These are phyloP conservation scores for Esox niger DNA, from an alignment of 2,113 vertebrate species.

Conservation along the genomic window DNA sequence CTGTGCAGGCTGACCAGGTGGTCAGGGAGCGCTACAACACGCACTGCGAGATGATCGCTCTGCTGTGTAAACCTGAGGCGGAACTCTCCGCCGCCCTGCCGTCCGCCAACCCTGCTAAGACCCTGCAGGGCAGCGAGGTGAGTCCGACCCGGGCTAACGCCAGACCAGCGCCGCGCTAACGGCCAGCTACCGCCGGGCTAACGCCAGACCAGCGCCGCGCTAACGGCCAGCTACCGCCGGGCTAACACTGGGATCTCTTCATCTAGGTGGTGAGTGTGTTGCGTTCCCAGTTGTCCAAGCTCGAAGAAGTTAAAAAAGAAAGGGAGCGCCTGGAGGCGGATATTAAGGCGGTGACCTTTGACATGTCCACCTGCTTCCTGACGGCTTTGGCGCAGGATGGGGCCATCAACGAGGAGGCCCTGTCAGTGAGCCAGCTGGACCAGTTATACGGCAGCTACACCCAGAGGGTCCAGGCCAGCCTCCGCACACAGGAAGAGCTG, in stretches of 20 bases:
- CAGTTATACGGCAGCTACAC: conserved; percentile 85
- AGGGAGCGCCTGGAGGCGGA: conserved; percentile 89
- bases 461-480: conserved; percentile 83
- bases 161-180: too few species aligned
- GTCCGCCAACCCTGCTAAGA: conserved; percentile 94
- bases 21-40: conserved; percentile 87
- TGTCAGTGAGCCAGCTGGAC: conserved; percentile 86
- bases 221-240: too few species aligned
- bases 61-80: conserved; percentile 88
- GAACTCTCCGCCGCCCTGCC: conserved; percentile 91
- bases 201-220: too few species aligned
- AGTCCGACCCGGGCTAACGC: too few species aligned
- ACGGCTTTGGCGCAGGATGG: conserved; percentile 88
- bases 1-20: conserved; percentile 88
- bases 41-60: conserved; percentile 88
- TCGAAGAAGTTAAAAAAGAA: conserved; percentile 90
- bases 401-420: conserved; percentile 90
- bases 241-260: too few species aligned
- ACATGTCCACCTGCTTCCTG: conserved; percentile 90
- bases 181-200: too few species aligned
- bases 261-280: conserved; percentile 86
- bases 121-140: conserved; percentile 95
- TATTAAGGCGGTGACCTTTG: conserved; percentile 88
- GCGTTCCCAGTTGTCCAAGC: conserved; percentile 77
- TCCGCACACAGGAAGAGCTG: conserved; percentile 87